phyloP scores from a whole-genome alignment of 2,113 vertebrate genomes.

The Sphyrna mokarran region DNA sequence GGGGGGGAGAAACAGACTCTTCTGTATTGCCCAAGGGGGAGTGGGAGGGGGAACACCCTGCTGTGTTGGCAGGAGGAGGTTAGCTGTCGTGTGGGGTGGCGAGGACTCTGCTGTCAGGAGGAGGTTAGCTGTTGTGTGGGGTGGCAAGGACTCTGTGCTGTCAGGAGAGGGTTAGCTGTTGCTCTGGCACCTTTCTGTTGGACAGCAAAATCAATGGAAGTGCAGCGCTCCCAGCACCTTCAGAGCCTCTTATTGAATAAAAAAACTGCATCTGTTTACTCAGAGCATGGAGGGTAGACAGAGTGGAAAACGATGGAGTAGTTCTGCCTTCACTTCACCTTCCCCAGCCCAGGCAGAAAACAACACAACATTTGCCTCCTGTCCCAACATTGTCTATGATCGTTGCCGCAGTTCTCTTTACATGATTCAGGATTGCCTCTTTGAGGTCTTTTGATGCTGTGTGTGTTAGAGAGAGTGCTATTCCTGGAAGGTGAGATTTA shows the following conservation, averaged over 20 bases:
- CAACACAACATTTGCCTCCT: no score
- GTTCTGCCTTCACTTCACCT: background rate
- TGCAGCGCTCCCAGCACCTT: background rate
- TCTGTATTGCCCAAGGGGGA: no score
- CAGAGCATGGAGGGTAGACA: background rate
- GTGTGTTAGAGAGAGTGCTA: background rate
- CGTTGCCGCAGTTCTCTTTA: no score
- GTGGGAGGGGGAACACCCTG: no score
- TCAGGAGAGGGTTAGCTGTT: background rate
- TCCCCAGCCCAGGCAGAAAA: background rate
- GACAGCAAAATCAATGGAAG: background rate
- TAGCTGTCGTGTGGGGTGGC: no score
- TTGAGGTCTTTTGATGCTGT: background rate
- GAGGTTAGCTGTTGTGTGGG: no score
- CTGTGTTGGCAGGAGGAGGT: background rate
- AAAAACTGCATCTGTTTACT: no score
- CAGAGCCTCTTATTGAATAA: background rate
- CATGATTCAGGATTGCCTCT: no score
- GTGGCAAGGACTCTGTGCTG: no score
- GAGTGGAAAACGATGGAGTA: background rate
- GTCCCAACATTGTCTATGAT: background rate
- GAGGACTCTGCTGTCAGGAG: background rate
- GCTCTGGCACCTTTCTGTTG: no score
- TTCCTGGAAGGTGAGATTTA: background rate
- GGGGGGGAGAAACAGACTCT: no score